Conservation (phyloP, 2,113 vertebrate species). For the Coracopsis vasa region DNA sequence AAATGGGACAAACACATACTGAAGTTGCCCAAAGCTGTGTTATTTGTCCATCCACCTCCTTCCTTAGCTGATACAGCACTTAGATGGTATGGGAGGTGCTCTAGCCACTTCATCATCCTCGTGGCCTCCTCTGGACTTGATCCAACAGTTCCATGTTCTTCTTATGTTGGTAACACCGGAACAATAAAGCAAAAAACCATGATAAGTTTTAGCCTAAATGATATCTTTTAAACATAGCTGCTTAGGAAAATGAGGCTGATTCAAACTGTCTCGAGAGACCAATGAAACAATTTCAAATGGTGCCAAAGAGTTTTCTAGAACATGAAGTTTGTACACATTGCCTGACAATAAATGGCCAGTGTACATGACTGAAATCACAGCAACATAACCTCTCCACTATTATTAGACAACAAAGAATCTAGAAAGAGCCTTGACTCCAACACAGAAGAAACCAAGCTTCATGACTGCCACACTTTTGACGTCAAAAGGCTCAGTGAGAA, state of each 20-base stretch:
- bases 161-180: not conserved
- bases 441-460: not conserved
- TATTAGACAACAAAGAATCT: not conserved
- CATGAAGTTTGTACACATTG: not conserved
- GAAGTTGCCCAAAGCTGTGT: not conserved
- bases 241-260: not conserved
- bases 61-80: not conserved
- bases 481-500: not conserved
- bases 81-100: not conserved
- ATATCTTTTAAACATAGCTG: not conserved
- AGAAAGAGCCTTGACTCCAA: not conserved
- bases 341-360: not conserved
- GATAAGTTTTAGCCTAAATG: not conserved
- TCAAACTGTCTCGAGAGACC: not conserved
- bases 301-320: not conserved
- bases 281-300: not conserved
- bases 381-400: not conserved
- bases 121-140: not conserved
- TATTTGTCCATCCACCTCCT: not conserved
- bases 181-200: not conserved
- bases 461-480: not conserved
- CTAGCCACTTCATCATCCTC: not conserved
- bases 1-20: not conserved
- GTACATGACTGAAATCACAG: not conserved
- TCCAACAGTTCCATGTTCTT: not conserved